Percentiles rank a stretch among this genome's conserved stretches.
These are phyloP conservation scores for Neoarius graeffei DNA, from an alignment of 2,113 vertebrate genomes.

Conservation along the genomic window DNA sequence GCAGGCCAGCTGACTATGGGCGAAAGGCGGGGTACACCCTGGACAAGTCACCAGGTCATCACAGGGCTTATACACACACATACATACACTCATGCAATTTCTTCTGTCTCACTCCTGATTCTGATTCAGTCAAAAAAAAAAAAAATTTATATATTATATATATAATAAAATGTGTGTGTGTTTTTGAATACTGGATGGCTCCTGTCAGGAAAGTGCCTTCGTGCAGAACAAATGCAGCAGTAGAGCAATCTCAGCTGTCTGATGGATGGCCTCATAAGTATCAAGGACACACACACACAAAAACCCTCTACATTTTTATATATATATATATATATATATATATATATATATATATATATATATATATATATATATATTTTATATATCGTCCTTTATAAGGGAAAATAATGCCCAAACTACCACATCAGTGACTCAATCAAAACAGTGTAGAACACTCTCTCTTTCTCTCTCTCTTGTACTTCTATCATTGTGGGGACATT, in stretches of 20 bases:
- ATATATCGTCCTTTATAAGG: not conserved
- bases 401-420: not conserved
- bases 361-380: not conserved
- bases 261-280: slow-evolving; percentile 47
- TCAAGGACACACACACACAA: slow-evolving; percentile 44
- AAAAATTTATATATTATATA: too few species aligned
- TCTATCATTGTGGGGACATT: too few species aligned
- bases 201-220: slow-evolving; percentile 44
- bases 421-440: not conserved
- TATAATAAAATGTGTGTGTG: slow-evolving; percentile 16
- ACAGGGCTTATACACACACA: too few species aligned
- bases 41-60: too few species aligned
- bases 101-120: too few species aligned
- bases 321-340: not conserved
- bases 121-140: too few species aligned
- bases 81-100: too few species aligned
- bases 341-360: not conserved
- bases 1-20: too few species aligned
- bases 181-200: slow-evolving; percentile 31
- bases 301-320: not conserved
- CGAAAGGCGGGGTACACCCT: too few species aligned
- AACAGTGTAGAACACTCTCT: not conserved
- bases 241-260: slow-evolving; percentile 35
- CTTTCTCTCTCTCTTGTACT: too few species aligned
- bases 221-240: slow-evolving; percentile 50